Evolutionary conservation across 30 jellyfish, hydroid and myxozoan species (phyloP).

Genomic region (Pelagia noctiluca): DNA sequence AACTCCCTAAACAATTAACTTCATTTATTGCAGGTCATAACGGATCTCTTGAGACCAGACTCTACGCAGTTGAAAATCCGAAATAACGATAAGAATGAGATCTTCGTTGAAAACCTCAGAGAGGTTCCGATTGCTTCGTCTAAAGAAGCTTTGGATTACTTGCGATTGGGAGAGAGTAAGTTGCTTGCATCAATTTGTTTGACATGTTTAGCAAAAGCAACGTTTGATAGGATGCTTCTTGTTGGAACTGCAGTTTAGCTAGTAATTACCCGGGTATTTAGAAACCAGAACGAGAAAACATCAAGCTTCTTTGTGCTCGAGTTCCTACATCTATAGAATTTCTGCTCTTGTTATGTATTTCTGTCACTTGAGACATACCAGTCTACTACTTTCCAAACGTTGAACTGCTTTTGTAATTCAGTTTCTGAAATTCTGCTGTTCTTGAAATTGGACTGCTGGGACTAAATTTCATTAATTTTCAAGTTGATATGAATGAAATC

Average conservation of each 20-base stretch:
- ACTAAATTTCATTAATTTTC: no score
- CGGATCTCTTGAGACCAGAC: slow-evolving; percentile 65
- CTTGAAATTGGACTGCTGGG: no score
- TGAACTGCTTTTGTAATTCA: no score
- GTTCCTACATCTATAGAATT: no score
- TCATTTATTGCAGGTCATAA: slow-evolving; percentile 63
- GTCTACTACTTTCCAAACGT: no score
- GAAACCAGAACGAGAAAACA: no score
- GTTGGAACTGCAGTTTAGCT: background rate
- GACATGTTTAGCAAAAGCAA: background rate
- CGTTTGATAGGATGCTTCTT: background rate
- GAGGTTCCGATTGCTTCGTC: slow-evolving; percentile 72
- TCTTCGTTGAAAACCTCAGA: slow-evolving; percentile 72
- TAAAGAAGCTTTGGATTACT: slow-evolving; percentile 55
- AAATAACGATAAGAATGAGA: slow-evolving; percentile 66
- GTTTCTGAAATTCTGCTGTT: no score
- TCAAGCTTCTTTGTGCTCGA: no score
- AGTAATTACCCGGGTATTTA: background rate
- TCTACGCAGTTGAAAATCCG: slow-evolving; percentile 65
- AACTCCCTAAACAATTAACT: no score
- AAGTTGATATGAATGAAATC: no score
- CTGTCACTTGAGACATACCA: no score
- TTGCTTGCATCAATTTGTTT: background rate
- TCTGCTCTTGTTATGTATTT: no score
- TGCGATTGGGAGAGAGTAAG: slow-evolving; percentile 82